Conservation (phyloP, 2,113 vertebrate species). For the Siphamia tubifer region DNA sequence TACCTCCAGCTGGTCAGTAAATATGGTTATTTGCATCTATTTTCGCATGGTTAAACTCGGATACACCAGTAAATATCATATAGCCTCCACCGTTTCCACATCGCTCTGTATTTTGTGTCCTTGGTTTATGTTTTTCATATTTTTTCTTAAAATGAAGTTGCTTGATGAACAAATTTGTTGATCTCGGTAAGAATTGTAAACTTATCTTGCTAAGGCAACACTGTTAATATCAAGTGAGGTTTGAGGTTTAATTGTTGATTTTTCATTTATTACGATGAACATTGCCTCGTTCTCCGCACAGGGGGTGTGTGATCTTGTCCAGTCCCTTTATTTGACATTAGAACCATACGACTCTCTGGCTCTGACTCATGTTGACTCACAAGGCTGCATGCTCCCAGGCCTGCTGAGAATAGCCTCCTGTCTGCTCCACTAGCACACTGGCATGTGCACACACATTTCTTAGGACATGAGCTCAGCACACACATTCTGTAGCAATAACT, state of each 20-base stretch:
- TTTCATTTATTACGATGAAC: background rate
- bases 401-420: slow-evolving; percentile 67
- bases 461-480: background rate
- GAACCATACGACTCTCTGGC: slow-evolving; percentile 37
- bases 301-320: background rate
- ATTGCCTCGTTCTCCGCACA: background rate
- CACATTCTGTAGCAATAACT: background rate
- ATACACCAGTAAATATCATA: slow-evolving; percentile 2
- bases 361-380: slow-evolving; percentile 70
- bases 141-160: too few species aligned
- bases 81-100: background rate
- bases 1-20: slow-evolving; percentile 34
- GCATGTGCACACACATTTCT: slow-evolving; percentile 28
- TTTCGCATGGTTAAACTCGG: slow-evolving; percentile 17
- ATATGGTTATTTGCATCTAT: slow-evolving; percentile 26
- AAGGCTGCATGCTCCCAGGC: slow-evolving; percentile 46
- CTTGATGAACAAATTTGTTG: too few species aligned
- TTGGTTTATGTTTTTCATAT: background rate
- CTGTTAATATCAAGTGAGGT: too few species aligned
- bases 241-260: too few species aligned
- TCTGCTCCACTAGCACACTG: slow-evolving; percentile 64
- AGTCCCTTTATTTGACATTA: slow-evolving; percentile 38
- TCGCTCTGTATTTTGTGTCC: background rate
- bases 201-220: too few species aligned
- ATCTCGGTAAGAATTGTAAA: too few species aligned